Evolutionary conservation across 1,140 invertebrate genomes (phyloP).

Genomic region (Lepidurus packardi): DNA sequence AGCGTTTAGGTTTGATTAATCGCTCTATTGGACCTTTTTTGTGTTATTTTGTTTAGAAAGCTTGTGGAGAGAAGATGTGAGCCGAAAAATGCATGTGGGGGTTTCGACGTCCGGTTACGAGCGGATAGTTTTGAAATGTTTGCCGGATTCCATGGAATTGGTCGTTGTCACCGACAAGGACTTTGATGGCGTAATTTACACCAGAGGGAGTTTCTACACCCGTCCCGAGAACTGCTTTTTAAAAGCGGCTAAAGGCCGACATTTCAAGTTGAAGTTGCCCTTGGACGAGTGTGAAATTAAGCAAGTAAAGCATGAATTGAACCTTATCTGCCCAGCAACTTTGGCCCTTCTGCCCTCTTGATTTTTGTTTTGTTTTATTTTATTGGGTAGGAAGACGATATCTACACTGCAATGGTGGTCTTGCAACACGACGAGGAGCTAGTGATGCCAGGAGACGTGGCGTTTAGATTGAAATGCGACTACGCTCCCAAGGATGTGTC

Average conservation of each 20-base stretch:
- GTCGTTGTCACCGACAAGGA: constrained; percentile 51
- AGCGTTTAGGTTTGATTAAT: neutral
- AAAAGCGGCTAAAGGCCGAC: constrained; percentile 46
- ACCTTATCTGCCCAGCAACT: neutral
- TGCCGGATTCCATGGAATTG: constrained; percentile 37
- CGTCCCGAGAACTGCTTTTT: constrained; percentile 51
- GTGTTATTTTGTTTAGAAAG: neutral
- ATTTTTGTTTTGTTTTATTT: constrained; percentile 26
- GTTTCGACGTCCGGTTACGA: constrained; percentile 37
- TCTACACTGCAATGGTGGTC: constrained; percentile 53
- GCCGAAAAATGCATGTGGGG: constrained; percentile 37
- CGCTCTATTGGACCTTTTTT: neutral
- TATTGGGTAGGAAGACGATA: constrained; percentile 47
- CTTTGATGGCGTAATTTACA: constrained; percentile 57
- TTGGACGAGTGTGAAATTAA: constrained; percentile 53
- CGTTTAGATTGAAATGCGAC: constrained; percentile 57
- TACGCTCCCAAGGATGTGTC: constrained; percentile 50
- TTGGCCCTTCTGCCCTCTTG: constrained; percentile 16
- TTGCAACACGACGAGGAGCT: constrained; percentile 58
- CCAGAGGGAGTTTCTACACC: constrained; percentile 53
- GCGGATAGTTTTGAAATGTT: constrained; percentile 37
- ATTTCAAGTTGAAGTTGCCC: constrained; percentile 52
- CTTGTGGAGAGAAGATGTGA: constrained; percentile 38
- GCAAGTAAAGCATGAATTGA: constrained; percentile 39
- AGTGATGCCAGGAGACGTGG: constrained; percentile 57